Evolutionary conservation across 2,113 vertebrate species (phyloP).

Genomic region (Dromaius novaehollandiae): DNA sequence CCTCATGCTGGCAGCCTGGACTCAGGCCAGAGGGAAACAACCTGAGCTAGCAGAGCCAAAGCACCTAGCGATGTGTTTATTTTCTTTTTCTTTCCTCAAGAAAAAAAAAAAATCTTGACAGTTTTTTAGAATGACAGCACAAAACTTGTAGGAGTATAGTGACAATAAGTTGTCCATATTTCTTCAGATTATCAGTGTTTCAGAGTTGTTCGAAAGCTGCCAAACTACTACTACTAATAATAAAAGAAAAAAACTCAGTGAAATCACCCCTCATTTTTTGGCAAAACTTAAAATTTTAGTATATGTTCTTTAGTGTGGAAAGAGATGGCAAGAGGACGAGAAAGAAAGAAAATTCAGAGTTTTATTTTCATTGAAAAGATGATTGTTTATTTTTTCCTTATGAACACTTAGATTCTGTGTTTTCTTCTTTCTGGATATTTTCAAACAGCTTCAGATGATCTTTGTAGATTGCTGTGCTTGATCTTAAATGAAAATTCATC

Average conservation of each 20-base stretch:
- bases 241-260: no score
- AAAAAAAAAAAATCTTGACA: not conserved
- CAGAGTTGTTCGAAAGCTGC: not conserved
- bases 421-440: not conserved
- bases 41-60: not conserved
- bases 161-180: not conserved
- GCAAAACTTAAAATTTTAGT: not conserved
- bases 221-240: no score
- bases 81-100: not conserved
- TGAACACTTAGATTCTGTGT: not conserved
- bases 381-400: not conserved
- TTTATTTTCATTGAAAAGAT: not conserved
- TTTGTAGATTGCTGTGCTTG: not conserved
- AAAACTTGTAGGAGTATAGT: not conserved
- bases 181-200: not conserved
- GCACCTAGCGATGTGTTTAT: not conserved
- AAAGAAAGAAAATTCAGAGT: not conserved
- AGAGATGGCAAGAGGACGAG: not conserved
- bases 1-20: not conserved
- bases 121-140: not conserved
- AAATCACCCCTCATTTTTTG: not conserved
- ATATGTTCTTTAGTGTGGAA: not conserved
- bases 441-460: not conserved
- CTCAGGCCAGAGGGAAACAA: not conserved
- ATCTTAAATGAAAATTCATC: not conserved